phyloP scores from a whole-genome alignment of 2,888 invertebrate species.

The Nomada flava region DNA sequence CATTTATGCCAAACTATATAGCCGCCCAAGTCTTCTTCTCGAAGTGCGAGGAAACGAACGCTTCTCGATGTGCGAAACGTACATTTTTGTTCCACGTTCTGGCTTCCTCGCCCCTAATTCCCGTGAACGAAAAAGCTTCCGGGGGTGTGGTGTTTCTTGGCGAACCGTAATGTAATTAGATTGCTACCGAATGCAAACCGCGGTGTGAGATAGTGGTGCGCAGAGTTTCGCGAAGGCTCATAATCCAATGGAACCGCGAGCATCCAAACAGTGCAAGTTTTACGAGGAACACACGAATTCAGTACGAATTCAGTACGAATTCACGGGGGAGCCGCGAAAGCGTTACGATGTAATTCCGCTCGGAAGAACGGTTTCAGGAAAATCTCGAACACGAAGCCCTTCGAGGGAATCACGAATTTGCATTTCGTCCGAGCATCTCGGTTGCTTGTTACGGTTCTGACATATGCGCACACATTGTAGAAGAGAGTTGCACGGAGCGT shows the following conservation, averaged over 20 bases:
- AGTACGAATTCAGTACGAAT: slow-evolving; percentile 11
- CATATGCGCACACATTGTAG: no score
- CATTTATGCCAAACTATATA: not conserved
- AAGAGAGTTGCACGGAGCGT: not conserved
- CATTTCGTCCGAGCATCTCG: not conserved
- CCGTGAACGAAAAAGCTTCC: not conserved
- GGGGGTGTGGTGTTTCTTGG: not conserved
- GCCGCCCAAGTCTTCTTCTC: not conserved
- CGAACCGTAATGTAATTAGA: slow-evolving; percentile 37
- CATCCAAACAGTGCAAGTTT: slow-evolving; percentile 8
- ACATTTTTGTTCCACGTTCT: not conserved
- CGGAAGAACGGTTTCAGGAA: not conserved
- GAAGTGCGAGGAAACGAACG: not conserved
- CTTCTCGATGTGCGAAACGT: not conserved
- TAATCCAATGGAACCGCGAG: slow-evolving; percentile 7
- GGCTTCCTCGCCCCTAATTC: not conserved
- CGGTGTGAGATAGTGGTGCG: slow-evolving; percentile 12
- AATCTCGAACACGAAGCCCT: not conserved
- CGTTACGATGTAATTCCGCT: slow-evolving; percentile 18
- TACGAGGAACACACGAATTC: slow-evolving; percentile 3
- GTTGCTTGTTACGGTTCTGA: not conserved
- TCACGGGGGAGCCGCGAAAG: slow-evolving; percentile 4
- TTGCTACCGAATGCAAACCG: slow-evolving; percentile 2
- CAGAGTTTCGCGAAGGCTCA: slow-evolving; percentile 1
- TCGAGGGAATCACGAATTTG: slow-evolving; percentile 10